phyloP scores from a whole-genome alignment of 2,888 invertebrate species.

The Habroteleia sp. region DNA sequence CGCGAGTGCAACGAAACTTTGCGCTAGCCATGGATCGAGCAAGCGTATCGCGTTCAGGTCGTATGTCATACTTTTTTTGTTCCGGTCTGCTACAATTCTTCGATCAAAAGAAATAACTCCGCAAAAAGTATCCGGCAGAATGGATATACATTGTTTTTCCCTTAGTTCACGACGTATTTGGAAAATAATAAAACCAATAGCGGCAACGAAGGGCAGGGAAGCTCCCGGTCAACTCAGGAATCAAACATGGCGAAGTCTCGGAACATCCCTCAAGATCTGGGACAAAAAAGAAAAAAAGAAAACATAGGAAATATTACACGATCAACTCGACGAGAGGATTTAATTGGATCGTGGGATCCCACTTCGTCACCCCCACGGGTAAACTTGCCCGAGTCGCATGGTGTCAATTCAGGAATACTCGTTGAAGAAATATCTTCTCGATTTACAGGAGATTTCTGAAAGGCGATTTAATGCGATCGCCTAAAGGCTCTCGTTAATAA shows the following conservation, averaged over 20 bases:
- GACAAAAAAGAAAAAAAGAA: neutral
- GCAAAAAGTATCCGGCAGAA: constrained; percentile 26
- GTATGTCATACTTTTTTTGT: constrained; percentile 38
- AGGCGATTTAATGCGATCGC: constrained; percentile 66
- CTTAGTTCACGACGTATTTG: constrained; percentile 20
- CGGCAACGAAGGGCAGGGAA: neutral
- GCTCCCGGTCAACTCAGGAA: constrained; percentile 6
- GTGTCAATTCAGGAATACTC: constrained; percentile 53
- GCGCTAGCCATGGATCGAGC: neutral
- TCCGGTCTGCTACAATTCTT: constrained; percentile 18
- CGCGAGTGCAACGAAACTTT: constrained; percentile 31
- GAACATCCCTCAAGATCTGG: constrained; percentile 46
- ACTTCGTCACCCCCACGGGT: constrained; percentile 25
- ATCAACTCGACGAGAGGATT: constrained; percentile 59
- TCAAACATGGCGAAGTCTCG: constrained; percentile 19
- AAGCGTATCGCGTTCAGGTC: constrained; percentile 40
- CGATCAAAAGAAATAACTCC: constrained; percentile 44
- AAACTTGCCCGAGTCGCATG: constrained; percentile 47
- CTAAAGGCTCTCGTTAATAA: constrained; percentile 70
- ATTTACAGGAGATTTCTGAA: constrained; percentile 65
- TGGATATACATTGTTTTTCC: constrained; percentile 40
- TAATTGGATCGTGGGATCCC: constrained; percentile 57
- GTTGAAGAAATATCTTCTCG: constrained; percentile 55
- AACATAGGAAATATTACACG: constrained; percentile 30
- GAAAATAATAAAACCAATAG: constrained; percentile 38